Evolutionary conservation across 2,113 vertebrate species (phyloP).

Genomic region (Ptychochromis oligacanthus): DNA sequence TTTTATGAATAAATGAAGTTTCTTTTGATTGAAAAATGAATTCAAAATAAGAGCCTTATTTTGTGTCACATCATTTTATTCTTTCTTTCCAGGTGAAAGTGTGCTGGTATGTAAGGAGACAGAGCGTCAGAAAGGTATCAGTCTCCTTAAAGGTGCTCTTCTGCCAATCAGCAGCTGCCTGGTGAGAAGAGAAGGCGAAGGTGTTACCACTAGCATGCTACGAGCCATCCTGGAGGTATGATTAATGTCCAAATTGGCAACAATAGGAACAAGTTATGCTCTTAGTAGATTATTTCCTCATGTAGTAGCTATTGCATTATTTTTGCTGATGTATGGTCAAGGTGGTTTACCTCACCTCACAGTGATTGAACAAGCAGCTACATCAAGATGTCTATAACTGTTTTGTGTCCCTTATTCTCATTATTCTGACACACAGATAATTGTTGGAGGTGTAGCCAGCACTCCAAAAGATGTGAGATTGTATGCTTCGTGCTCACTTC

Average conservation of each 20-base stretch:
- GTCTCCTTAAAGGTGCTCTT: slow-evolving; percentile 87
- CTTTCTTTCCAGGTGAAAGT: slow-evolving; percentile 86
- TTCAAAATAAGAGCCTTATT: not conserved
- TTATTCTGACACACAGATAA: slow-evolving; percentile 82
- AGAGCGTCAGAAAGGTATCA: slow-evolving; percentile 89
- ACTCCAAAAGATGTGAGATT: slow-evolving; percentile 87
- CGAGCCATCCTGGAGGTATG: slow-evolving; percentile 94
- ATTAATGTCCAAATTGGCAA: not conserved
- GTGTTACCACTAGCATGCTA: slow-evolving; percentile 91
- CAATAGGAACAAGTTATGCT: not conserved
- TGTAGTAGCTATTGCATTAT: not conserved
- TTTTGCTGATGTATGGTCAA: not conserved
- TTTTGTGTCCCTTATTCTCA: not conserved
- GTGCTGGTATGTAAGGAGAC: slow-evolving; percentile 92
- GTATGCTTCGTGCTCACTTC: slow-evolving; percentile 91
- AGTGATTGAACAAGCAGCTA: not conserved
- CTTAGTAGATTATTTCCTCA: not conserved
- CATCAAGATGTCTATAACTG: not conserved
- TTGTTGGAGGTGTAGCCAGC: slow-evolving; percentile 90
- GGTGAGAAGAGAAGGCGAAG: slow-evolving; percentile 85
- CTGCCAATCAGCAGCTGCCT: slow-evolving; percentile 93
- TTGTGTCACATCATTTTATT: not conserved
- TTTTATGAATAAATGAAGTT: not conserved
- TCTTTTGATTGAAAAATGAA: not conserved
- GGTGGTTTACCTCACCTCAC: not conserved